These are phyloP conservation scores for Anableps anableps DNA, from an alignment of 2,797 vertebrate species.

Conservation along the genomic window DNA sequence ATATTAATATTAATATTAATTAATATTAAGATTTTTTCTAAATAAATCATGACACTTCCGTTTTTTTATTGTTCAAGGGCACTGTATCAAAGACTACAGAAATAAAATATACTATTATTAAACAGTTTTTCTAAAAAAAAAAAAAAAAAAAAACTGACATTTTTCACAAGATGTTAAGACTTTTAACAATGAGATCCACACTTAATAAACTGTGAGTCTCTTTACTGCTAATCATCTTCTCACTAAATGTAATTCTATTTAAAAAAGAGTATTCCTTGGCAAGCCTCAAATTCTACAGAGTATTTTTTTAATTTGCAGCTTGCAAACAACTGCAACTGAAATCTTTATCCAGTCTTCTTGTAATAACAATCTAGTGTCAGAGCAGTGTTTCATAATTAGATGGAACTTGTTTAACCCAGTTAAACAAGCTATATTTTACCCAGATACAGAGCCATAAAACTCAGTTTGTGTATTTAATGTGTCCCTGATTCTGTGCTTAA, in stretches of 20 bases:
- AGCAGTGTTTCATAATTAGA: neutral
- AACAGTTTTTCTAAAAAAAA: neutral
- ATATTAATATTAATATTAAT: too few relatives aligned
- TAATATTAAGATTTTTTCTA: too few relatives aligned
- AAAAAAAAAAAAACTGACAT: too few relatives aligned
- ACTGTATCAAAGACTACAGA: neutral
- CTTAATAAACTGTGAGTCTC: neutral
- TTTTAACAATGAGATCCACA: neutral
- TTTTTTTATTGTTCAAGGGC: neutral
- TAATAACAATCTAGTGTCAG: neutral
- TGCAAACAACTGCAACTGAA: neutral
- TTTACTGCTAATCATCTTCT: neutral
- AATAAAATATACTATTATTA: neutral
- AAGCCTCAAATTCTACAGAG: neutral
- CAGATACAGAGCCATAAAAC: neutral
- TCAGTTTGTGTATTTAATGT: conserved; percentile 32
- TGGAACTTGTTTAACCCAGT: neutral
- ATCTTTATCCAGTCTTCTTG: neutral
- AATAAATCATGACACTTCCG: neutral
- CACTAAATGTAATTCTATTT: neutral
- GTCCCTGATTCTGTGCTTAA: conserved; percentile 57
- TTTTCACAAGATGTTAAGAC: neutral
- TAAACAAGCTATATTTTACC: neutral
- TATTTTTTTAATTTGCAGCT: neutral
- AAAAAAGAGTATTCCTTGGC: neutral